Evolutionary conservation across 2,797 vertebrate genomes (phyloP), one percentile per base, ranked within the genome.

Genomic region (Rhinophrynus dorsalis): DNA sequence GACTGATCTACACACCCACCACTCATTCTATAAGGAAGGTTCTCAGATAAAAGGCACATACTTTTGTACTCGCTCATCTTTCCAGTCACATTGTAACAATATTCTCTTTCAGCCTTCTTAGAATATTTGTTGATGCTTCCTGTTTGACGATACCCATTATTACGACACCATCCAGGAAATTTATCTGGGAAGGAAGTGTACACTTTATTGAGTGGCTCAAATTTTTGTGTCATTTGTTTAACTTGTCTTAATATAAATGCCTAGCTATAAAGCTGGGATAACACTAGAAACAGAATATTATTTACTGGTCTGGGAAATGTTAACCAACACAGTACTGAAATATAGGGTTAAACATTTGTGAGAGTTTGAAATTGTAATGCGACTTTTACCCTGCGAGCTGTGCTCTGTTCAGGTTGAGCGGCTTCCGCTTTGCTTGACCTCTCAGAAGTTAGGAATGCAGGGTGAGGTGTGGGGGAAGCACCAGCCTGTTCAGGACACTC

Each of bases 401-500:
- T 6, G 20, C 18, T 20, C 1, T 48, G 62, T 66, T 73, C 20
- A 40, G 69, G 61, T 54, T 64, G 54, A 73, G 61, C 35, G 30
- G 61, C 32, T 32, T 11, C 30, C 50, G 42, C 44, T 10, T 4
- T 3, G 40, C 27, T 33, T 59, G 61, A 64, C 69, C 60, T 65
- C 45, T 65, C 18, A 26, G 32, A 50, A 35, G 44, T 58, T 23
- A 65, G 60, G 69, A 73, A 73, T 73, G 45, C 40, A 15, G 55
- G 45, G 62, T 59, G 33, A 44, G 50, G 51, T 40, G 38, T 56
- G 40, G n/a, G 26, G 38, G 37, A 30, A 29, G 18, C 7, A 32
- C 33, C 8, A 45, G 15, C 30, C 35, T 59, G 56, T 21, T 23
- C 67, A 30, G 45, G 59, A 42, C 33, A 17, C 21, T 12, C 24